Percentiles rank a stretch among this genome's conserved stretches.
Conservation (phyloP, 2,888 invertebrate genomes). For the Spisula solida region DNA sequence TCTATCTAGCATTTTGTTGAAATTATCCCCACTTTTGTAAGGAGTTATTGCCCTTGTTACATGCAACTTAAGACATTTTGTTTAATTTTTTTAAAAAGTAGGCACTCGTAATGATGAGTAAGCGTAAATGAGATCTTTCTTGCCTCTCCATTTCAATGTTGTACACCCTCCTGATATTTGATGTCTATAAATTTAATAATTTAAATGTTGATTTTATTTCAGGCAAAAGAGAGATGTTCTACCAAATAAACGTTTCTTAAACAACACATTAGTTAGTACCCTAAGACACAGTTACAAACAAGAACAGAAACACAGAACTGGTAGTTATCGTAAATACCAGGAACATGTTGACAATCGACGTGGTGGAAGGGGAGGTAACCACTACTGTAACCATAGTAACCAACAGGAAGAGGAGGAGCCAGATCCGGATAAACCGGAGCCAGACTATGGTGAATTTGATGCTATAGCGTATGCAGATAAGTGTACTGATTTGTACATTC, state of each 20-base stretch:
- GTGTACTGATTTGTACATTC: conserved; percentile 63
- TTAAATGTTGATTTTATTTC: conserved; percentile 36
- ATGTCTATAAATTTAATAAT: too few species aligned
- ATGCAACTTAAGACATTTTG: too few species aligned
- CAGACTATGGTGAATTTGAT: conserved; percentile 71
- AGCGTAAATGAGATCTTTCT: too few species aligned
- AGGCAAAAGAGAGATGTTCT: conserved; percentile 82
- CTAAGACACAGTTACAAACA: conserved; percentile 73
- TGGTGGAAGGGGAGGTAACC: conserved; percentile 40
- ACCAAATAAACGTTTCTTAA: conserved; percentile 84
- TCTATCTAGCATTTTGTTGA: too few species aligned
- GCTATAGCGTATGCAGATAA: conserved; percentile 63
- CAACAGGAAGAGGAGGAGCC: conserved; percentile 20
- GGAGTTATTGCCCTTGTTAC: too few species aligned
- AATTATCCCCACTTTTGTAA: too few species aligned
- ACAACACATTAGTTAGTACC: conserved; percentile 84
- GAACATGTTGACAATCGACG: conserved; percentile 49
- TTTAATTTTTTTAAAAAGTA: too few species aligned
- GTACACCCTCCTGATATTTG: too few species aligned
- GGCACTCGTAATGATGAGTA: too few species aligned
- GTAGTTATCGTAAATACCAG: conserved; percentile 49
- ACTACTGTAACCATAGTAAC: conserved; percentile 4
- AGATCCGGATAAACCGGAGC: conserved; percentile 32
- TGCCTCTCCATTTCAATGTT: too few species aligned
- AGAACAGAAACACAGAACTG: conserved; percentile 56